Base-by-base conservation (phyloP, 2,888 invertebrate genomes). In the Drosophila buzzatii region DNA sequence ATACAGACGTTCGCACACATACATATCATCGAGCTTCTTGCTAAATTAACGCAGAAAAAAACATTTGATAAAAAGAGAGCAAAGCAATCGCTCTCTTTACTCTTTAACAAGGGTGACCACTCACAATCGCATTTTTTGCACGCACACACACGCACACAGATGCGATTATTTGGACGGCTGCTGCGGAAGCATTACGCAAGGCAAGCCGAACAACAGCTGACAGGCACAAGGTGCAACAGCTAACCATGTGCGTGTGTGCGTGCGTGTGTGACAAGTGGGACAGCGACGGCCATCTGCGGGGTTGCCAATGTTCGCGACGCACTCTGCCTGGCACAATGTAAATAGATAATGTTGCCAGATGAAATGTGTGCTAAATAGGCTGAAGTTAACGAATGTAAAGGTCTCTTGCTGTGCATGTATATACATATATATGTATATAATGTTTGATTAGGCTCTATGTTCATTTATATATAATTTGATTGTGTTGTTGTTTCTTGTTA, bases 121-220 rank as follows among this genome's bases (percentile, higher is more conserved):
- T 60, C 59, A 68, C 59, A 68, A 42, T 41, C 55, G 56, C 59
- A 74, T 33, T 45, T 67, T 62, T 31, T 8, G 14, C 47, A 39
- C 44, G 31, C 41, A 37, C 37, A 14, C 42, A 53, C 23, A 39
- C 23, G 14, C 16, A 58, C 44, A 35, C 31, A 59, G 27, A 14
- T 65, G 57, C 58, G 49, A 67, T 62, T 59, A 47, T 70, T 63
- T 61, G 74, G 27, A 70, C 74, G 73, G 82, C 73, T 81, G 79
- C 79, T 81, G 82, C 74, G 79, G 78, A 81, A 78, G 65, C 70
- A 79, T 81, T 81, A 79, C 82, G 79, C 79, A 79, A 79, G 79
- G 74, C 73, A 66, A 73, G 45, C 45, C 45, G 73, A 70, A 71
- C 58, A 79, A 79, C 79, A 79, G 79, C 79, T 79, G 79, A 79